phyloP scores from a whole-genome alignment of 1,140 invertebrate species.

The Aphidius ervi region DNA sequence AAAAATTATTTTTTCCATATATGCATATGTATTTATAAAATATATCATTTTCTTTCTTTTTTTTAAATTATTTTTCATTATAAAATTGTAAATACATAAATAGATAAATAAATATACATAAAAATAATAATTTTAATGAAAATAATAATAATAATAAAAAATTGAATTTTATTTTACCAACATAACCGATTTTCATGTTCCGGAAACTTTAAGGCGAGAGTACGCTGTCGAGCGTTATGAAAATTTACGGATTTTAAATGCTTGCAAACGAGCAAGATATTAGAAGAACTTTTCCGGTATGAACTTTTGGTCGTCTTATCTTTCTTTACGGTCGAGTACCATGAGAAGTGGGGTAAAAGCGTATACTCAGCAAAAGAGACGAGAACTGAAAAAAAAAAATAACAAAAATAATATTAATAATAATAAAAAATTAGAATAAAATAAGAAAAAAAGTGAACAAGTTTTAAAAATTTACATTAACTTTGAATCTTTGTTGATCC shows the following conservation, averaged over 20 bases:
- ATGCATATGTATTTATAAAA: too few species aligned
- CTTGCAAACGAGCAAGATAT: conserved; percentile 23
- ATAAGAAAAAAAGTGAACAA: background rate
- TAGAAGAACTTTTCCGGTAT: conserved; percentile 27
- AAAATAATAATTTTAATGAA: too few species aligned
- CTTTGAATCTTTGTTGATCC: too few species aligned
- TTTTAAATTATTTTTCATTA: too few species aligned
- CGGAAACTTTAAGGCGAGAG: conserved; percentile 26
- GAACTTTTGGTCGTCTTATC: conserved; percentile 37
- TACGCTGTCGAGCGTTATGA: conserved; percentile 24
- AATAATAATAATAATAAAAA: conserved; percentile 6
- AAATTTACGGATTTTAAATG: conserved; percentile 43
- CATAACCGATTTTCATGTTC: conserved; percentile 23
- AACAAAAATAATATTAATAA: background rate
- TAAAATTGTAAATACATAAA: too few species aligned
- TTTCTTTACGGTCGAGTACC: conserved; percentile 38
- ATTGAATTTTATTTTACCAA: conserved; percentile 33
- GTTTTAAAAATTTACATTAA: background rate
- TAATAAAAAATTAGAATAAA: background rate
- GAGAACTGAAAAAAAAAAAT: conserved; percentile 4
- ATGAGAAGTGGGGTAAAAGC: conserved; percentile 33
- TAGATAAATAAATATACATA: too few species aligned
- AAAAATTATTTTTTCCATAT: too few species aligned
- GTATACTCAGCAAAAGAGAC: conserved; percentile 24
- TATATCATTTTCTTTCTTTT: too few species aligned